Base-by-base conservation (phyloP, 2,888 invertebrate species). In the Campoplex nolae region DNA sequence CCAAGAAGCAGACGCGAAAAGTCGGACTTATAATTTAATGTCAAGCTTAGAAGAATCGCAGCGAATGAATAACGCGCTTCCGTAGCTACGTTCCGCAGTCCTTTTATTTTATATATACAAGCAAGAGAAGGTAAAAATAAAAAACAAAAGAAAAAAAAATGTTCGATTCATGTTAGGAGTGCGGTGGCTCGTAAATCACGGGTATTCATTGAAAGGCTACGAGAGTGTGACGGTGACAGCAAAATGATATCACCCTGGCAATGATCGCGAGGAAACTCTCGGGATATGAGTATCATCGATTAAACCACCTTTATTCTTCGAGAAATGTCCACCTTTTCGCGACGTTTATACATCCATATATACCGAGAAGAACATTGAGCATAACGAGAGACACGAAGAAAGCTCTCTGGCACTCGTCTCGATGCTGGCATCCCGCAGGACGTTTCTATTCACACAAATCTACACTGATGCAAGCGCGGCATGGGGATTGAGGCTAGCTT, bases 231-330 rank as follows among this genome's bases (percentile, higher is more conserved):
- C 90, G 88, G 89, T 86, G 91, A 91, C 90, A 89, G 88, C 90
- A 87, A 89, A 90, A 91, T 92, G 92, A 92, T 92, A 92, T 91
- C 92, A 92, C 92, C 92, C 92, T 92, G 92, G 91, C 92, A 91
- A 91, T 92, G 92, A 92, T 92, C 91, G 91, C 91, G 91, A 92
- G 92, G 92, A 92, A 92, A 92, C 90, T 56, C 54, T 62, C 58
- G 77, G 74, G 42, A 68, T 23, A 23, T 80, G 35, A 62, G 65
- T 76, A 76, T 65, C 70, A 70, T 23, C 56, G 45, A 83, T 70
- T 45, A 45, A 48, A 65, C 68, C 65, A 51, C 62, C 56, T 42
- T 80, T 51, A 83, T 67, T 35, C 76, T 28, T 42, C 84, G 78
- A 70, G 48, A 62, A 76, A 76, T 76, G 68, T 78, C 68, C 67